Evolutionary conservation across 37 sponge, comb jelly and placozoan species (phyloP).

Genomic region (Haliclona indistincta): DNA sequence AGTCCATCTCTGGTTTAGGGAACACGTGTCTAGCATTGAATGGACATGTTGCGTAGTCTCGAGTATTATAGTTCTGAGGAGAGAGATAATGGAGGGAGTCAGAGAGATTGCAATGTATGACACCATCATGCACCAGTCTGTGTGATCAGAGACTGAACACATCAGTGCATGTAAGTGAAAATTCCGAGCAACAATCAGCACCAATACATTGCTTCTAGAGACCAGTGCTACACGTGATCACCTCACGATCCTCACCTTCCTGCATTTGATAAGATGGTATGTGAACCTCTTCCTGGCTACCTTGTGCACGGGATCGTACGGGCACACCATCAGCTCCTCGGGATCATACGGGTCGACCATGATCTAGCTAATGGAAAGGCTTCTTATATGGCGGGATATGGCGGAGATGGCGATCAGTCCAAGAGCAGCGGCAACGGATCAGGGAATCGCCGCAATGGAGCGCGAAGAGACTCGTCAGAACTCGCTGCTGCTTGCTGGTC

Average conservation of each 20-base stretch:
- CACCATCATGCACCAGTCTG: no score
- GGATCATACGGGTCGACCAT: constrained; percentile 44
- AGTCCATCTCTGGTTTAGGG: constrained; percentile 31
- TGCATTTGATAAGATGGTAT: constrained; percentile 88
- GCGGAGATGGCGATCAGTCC: no score
- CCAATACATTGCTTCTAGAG: no score
- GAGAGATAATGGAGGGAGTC: neutral
- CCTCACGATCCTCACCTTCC: constrained; percentile 59
- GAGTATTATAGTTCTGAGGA: constrained; percentile 19
- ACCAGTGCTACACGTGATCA: no score
- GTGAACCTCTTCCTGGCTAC: constrained; percentile 70
- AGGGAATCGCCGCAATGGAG: no score
- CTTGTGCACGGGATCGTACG: constrained; percentile 85
- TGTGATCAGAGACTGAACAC: neutral
- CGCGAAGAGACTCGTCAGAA: no score
- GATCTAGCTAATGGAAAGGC: neutral
- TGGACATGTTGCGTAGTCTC: constrained; percentile 56
- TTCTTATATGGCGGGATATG: no score
- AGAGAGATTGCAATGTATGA: neutral
- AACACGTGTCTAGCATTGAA: constrained; percentile 77
- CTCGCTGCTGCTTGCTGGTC: no score
- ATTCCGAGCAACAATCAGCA: no score
- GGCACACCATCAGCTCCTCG: constrained; percentile 77
- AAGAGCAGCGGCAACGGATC: no score
- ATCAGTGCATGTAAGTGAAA: no score